phyloP scores from a whole-genome alignment of 1,140 invertebrate genomes.

The Eriocheir sinensis region DNA sequence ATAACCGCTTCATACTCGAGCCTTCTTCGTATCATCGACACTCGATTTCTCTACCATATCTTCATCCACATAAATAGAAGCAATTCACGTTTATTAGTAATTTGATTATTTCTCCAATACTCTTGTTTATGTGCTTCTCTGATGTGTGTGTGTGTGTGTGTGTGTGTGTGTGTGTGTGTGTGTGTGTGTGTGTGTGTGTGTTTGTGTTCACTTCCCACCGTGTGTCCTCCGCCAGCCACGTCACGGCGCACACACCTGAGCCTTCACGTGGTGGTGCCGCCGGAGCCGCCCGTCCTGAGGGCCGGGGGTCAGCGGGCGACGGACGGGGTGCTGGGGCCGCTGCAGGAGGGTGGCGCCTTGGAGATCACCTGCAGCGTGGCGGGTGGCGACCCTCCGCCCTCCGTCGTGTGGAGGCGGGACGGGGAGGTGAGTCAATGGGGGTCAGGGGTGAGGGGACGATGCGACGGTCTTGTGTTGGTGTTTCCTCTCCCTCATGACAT shows the following conservation, averaged over 20 bases:
- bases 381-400: conserved; percentile 56
- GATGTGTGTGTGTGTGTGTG: too few species aligned
- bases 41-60: too few species aligned
- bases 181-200: too few species aligned
- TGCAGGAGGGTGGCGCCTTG: conserved; percentile 43
- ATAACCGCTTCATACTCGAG: too few species aligned
- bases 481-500: not conserved
- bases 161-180: too few species aligned
- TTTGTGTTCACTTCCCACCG: too few species aligned
- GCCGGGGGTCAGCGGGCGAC: conserved; percentile 50
- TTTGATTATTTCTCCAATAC: too few species aligned
- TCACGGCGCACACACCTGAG: conserved; percentile 59
- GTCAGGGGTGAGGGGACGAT: not conserved
- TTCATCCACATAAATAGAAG: too few species aligned
- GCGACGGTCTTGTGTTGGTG: not conserved
- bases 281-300: conserved; percentile 49
- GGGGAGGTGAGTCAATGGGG: conserved; percentile 40
- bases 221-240: conserved; percentile 40
- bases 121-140: too few species aligned
- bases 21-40: too few species aligned
- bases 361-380: conserved; percentile 64
- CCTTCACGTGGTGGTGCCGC: conserved; percentile 64
- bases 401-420: conserved; percentile 49
- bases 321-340: conserved; percentile 57
- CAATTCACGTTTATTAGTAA: too few species aligned